Evolutionary conservation across 2,113 vertebrate genomes (phyloP), one percentile per base, ranked within the genome.

Genomic region (Climacteris rufus): DNA sequence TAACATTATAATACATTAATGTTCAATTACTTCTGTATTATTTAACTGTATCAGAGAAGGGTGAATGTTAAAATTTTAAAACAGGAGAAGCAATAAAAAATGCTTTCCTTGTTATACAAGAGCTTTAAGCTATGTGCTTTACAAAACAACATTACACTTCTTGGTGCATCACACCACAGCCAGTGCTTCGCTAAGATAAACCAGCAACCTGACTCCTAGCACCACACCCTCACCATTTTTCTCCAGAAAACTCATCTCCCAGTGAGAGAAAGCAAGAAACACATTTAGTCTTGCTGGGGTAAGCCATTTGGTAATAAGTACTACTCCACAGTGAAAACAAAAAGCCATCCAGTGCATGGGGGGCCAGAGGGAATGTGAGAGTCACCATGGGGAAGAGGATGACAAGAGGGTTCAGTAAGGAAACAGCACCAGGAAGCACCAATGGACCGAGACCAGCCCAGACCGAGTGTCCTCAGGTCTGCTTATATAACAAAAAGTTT

Each of bases 391-490:
- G 28, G 35, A 42, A 7, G 35, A 82, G 53, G 50, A 22, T 11
- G 33, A 52, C 14, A n/a, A 22, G 6, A 64, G 18, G 23, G 22
- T 7, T 3, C 37, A n/a, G 24, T 22, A 24, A 78, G 20, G 33
- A 22, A 45, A 33, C 16, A 28, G 52, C 27, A n/a, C 8, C 1
- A 15, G n/a, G 27, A 82, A 52, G 63, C 42, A 70, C 31, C 2
- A 17, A 15, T 0, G 0, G 14, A 37, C 27, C 2, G 0, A 15
- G 13, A 60, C 22, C 70, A 59, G 25, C 13, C 13, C 37, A n/a
- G 11, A 21, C 12, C 2, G 1, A 16, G 13, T 3, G 11, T 57
- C 15, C 70, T 68, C 27, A 25, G 33, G 54, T 25, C 44, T 61
- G 31, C 52, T 70, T 25, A 8, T 7, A 54, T 31, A 45, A 60